Conservation (phyloP, 2,888 invertebrate species). For the Lottia gigantea region DNA sequence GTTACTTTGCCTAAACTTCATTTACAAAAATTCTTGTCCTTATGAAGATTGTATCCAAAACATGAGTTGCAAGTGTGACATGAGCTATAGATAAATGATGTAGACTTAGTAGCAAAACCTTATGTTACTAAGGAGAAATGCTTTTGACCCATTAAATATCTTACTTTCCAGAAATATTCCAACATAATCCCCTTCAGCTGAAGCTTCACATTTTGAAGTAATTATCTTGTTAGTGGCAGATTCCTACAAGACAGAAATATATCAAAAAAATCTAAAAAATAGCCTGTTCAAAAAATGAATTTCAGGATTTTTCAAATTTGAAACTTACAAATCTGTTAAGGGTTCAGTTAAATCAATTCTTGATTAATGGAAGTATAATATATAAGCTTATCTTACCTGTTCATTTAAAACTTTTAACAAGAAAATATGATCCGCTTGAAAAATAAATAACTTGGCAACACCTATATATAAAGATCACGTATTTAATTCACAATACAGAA, state of each 20-base stretch:
- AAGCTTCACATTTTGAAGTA: constrained; percentile 54
- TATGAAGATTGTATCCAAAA: no score
- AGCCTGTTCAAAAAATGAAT: no score
- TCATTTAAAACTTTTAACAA: constrained; percentile 55
- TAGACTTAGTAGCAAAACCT: no score
- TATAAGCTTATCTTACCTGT: constrained; percentile 22
- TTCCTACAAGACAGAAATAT: constrained; percentile 36
- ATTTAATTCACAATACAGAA: no score
- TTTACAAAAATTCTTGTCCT: no score
- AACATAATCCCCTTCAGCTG: constrained; percentile 54
- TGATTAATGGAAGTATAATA: background rate
- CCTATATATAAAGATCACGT: constrained; percentile 37
- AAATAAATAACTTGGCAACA: constrained; percentile 52
- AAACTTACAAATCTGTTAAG: no score
- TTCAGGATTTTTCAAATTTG: no score
- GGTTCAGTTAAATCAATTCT: constrained; percentile 5
- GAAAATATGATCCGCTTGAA: constrained; percentile 46
- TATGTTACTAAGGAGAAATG: no score
- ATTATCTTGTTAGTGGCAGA: constrained; percentile 38
- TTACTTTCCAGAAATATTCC: constrained; percentile 61
- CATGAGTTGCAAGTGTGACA: no score
- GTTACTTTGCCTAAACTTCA: no score
- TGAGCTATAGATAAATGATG: no score
- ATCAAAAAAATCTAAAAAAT: background rate
- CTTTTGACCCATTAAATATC: constrained; percentile 23